Base-by-base conservation (phyloP, 2,888 invertebrate species). In the Scaptomyza polygonia region DNA sequence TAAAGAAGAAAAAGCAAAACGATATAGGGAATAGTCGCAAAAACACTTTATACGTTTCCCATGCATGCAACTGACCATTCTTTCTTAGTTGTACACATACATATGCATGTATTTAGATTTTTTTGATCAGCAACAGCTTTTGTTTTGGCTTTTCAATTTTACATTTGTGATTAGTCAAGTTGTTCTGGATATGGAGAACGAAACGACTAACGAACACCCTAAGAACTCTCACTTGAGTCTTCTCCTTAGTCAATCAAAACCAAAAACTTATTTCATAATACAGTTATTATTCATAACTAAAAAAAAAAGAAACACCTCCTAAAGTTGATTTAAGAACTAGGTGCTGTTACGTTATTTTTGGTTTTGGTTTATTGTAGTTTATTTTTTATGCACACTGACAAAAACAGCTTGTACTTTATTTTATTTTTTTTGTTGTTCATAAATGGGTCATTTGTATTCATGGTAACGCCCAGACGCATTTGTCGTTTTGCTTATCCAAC, bases 371-470 rank as follows among this genome's bases (percentile, higher is more conserved):
- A 18, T 21, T n/a, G 29, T 47, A n/a, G n/a, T n/a, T n/a, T n/a
- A n/a, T n/a, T n/a, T n/a, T n/a, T n/a, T 51, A 58, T 29, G 32
- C 39, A n/a, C 39, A 18, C 40, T 14, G 34, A 29, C 36, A 51
- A 36, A 44, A 51, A 74, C 67, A 58, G 58, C 63, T 5, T 25
- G 5, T 32, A 18, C 48, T 8, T 11, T 30, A 47, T 16, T 30
- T 8, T 64, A 18, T 32, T 8, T 11, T 30, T 30, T 16, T 30
- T 8, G 59, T 68, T 62, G 82, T 42, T 66, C 83, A 77, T 83
- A 83, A 79, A 77, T 83, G 78, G 83, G 66, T 79, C 84, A 83
- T 79, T 79, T 79, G 84, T 79, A 78, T 78, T 78, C 78, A 78
- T 79, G 83, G 84, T 69, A 72, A 64, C 77, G 77, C 80, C 80